Conservation (phyloP, 2,888 invertebrate genomes). For the Prosapia bicincta region DNA sequence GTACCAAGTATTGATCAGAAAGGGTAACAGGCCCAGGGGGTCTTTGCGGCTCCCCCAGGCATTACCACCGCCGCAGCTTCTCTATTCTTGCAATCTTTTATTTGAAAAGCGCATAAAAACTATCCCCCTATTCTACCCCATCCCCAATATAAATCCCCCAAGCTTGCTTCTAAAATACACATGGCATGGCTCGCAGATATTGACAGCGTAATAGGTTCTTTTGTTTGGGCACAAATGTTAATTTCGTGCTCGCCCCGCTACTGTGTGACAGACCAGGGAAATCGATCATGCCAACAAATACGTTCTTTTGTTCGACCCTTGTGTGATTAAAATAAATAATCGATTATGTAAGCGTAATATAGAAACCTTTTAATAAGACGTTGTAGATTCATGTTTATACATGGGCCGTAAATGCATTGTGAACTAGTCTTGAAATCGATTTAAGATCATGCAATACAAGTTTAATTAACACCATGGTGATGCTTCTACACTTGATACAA, state of each 20-base stretch:
- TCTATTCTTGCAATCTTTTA: conserved; percentile 27
- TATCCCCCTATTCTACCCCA: conserved; percentile 9
- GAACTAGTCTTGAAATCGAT: too few relatives aligned
- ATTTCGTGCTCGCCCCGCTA: background rate
- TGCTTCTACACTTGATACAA: too few relatives aligned
- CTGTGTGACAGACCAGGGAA: background rate
- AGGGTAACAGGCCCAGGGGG: background rate
- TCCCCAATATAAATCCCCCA: background rate
- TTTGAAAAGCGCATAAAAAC: conserved; percentile 21
- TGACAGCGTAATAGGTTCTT: conserved; percentile 25
- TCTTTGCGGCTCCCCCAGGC: background rate
- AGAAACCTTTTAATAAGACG: background rate
- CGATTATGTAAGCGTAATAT: background rate
- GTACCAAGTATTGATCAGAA: background rate
- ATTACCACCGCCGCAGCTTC: conserved; percentile 12
- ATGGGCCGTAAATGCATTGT: too few relatives aligned
- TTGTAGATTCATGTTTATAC: background rate
- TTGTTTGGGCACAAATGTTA: conserved; percentile 21
- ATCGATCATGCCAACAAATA: background rate
- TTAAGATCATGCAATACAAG: too few relatives aligned
- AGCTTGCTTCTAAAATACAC: conserved; percentile 19
- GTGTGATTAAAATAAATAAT: background rate
- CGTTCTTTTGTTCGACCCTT: background rate
- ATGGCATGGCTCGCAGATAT: conserved; percentile 24
- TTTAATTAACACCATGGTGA: too few relatives aligned